phyloP scores from a whole-genome alignment of 1,140 invertebrate species.

The Drosophila funebris region DNA sequence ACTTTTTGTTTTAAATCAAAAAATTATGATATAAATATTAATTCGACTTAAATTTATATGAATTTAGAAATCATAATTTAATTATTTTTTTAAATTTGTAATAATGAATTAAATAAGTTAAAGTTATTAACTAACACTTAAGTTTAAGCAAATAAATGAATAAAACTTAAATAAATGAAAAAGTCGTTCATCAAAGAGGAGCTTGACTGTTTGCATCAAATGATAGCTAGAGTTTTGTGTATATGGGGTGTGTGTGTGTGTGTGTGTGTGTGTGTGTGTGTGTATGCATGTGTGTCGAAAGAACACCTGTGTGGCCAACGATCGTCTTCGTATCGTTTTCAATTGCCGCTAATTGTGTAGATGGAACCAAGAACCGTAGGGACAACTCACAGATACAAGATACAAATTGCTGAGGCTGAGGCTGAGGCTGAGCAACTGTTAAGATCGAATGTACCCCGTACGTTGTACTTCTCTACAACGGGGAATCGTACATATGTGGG shows the following conservation, averaged over 20 bases:
- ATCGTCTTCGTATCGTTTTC: slow-evolving; percentile 36
- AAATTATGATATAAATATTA: no score
- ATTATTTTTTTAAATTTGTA: no score
- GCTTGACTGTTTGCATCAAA: not conserved
- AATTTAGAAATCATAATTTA: no score
- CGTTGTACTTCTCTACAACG: not conserved
- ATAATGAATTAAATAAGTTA: no score
- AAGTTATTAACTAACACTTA: no score
- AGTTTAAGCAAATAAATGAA: no score
- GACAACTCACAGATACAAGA: slow-evolving; percentile 18
- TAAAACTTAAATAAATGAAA: no score
- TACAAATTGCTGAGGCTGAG: slow-evolving; percentile 43
- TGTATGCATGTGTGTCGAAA: not conserved
- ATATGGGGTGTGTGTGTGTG: not conserved
- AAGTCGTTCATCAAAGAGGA: not conserved
- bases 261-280: not conserved
- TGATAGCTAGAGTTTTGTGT: not conserved
- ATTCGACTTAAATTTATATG: no score
- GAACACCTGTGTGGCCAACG: slow-evolving; percentile 46
- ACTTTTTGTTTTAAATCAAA: no score
- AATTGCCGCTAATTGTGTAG: slow-evolving; percentile 42
- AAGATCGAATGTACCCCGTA: not conserved
- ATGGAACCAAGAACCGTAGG: slow-evolving; percentile 27
- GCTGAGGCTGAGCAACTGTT: not conserved
- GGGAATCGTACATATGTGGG: no score